Evolutionary conservation across 2,113 vertebrate species (phyloP), one percentile per base, ranked within the genome.

Genomic region (Xenopus laevis): DNA sequence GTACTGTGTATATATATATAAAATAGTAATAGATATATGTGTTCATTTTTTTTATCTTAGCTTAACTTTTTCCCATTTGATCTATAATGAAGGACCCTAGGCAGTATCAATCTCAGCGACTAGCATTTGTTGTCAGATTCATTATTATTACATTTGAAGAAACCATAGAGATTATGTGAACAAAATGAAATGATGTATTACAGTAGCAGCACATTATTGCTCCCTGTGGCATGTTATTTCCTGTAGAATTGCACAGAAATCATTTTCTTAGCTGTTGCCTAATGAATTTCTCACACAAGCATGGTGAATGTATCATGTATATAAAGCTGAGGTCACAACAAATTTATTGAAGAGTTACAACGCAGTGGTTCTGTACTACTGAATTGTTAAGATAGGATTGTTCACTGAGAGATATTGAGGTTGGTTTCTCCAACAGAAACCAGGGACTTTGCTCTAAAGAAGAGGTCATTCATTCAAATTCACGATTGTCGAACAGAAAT

Each of bases 41-140:
- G 30, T 33, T 33, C 57, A 10, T 50, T 50, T 50, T 50, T 12
- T 50, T 12, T 9, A 50, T 2, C 47, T 50, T 4, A 50, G 15
- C 15, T 50, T 50, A 50, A 16, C 47, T 50, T 13, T 50, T 55
- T n/a, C 53, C 17, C 53, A 18, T 55, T 55, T 16, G 16, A n/a
- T 55, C 53, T 55, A n/a, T 55, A n/a, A 1, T 9, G 9, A 55
- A 55, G 15, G 16, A 18, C 53, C 53, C 16, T 55, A 18, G 53
- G 53, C 53, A 55, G 53, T 55, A n/a, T 16, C 13, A n/a, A 55
- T 16, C 53, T 50, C 47, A 13, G 3, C 9, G 53, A 55, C 53
- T 55, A 55, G 53, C 53, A 16, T 55, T 55, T 50, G 33, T 55
- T 55, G 53, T 55, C 53, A 55, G 53, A 55, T 55, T 55, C 53